Evolutionary conservation across 2,888 invertebrate species (phyloP).

Genomic region (Iphiclides podalirius): DNA sequence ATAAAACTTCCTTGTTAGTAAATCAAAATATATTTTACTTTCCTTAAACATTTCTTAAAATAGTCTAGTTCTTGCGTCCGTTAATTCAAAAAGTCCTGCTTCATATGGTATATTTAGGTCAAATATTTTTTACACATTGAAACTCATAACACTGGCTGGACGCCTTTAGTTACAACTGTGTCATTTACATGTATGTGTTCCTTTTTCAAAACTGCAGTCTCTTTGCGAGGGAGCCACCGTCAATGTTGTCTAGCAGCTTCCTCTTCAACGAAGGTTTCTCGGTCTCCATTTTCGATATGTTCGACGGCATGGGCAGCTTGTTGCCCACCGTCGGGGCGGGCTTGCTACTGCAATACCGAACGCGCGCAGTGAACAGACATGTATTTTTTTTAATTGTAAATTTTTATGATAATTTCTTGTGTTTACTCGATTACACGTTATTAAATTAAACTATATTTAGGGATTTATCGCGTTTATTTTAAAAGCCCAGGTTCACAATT

Average conservation of each 20-base stretch:
- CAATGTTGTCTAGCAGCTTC: conserved; percentile 85
- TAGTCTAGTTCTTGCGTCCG: background rate
- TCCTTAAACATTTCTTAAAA: conserved; percentile 10
- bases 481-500: too few species aligned
- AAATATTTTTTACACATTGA: conserved; percentile 17
- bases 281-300: conserved; percentile 79
- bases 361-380: too few species aligned
- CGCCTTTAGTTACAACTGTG: background rate
- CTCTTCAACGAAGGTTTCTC: conserved; percentile 87
- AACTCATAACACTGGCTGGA: conserved; percentile 31
- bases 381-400: too few species aligned
- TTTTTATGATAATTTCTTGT: too few species aligned
- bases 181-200: conserved; percentile 3
- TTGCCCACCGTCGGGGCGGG: conserved; percentile 92
- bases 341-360: conserved; percentile 82
- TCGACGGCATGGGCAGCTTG: conserved; percentile 90
- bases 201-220: conserved; percentile 81
- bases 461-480: too few species aligned
- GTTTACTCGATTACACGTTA: too few species aligned
- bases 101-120: conserved; percentile 23
- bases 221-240: conserved; percentile 85
- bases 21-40: conserved; percentile 18
- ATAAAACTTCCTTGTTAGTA: background rate
- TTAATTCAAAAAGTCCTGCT: conserved; percentile 33
- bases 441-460: too few species aligned